Evolutionary conservation across 2,113 vertebrate genomes (phyloP), one percentile per base, ranked within the genome.

Genomic region (Dolichotis patagonum): DNA sequence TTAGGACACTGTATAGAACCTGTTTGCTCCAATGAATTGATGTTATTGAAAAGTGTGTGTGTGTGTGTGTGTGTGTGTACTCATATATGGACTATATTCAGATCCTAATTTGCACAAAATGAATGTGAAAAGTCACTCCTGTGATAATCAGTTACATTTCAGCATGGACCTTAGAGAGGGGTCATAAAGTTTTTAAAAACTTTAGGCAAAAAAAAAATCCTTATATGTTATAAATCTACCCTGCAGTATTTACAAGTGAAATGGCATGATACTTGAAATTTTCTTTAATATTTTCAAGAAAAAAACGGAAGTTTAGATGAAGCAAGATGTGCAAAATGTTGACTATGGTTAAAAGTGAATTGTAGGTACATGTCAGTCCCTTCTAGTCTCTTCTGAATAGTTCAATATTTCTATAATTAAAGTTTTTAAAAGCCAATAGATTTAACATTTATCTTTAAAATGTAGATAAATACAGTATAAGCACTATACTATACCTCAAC

Each of bases 271-370:
- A 69, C 5, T 69, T 94, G 85, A 95, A 90, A 88, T 52, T 90
- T 93, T 80, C 41, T 95, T 82, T 91, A 73, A 88, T 73, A 77
- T 63, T 88, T 65, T 96, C 65, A 85, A 80, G 82, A 84, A 94
- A 96, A 32, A 83, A 93, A 11, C 81, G 7, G 28, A 14, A 1
- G 4, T 90, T 28, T 60, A 19, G 7, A 77, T 82, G 62, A 93
- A 88, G 89, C 24, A 91, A 78, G 7, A 58, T 60, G 5, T 3
- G 7, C 1, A 96, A 91, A 93, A 95, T 58, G 52, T 54, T 84
- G 35, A 46, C 84, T 80, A 54, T 46, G 86, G 26, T 8, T 71
- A 73, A 60, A 93, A 73, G 65, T 26, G 32, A 49, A 7, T 71
- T 19, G 35, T 1, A 71, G 67, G 9, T 46, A 73, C 35, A 41